Conservation (phyloP, 2,888 invertebrate genomes). For the Hyalella azteca region DNA sequence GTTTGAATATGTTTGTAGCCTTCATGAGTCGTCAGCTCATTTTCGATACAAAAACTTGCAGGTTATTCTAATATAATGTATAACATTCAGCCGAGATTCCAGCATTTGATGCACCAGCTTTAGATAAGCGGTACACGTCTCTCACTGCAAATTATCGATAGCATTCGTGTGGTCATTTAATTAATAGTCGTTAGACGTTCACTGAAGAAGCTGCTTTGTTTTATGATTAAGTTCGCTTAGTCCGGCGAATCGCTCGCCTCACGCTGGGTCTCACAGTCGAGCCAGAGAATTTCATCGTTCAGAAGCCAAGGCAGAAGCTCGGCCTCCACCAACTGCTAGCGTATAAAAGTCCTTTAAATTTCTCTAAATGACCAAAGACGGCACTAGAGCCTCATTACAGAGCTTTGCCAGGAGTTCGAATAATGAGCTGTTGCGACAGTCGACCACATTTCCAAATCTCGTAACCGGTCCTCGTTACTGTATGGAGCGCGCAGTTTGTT, state of each 20-base stretch:
- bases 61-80: too few species aligned
- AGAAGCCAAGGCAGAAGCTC: conserved; percentile 21
- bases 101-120: too few species aligned
- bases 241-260: too few species aligned
- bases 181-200: too few species aligned
- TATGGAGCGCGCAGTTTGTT: not conserved
- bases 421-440: conserved; percentile 26
- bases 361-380: conserved; percentile 28
- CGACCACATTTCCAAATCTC: conserved; percentile 5
- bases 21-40: too few species aligned
- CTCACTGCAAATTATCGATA: too few species aligned
- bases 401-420: conserved; percentile 32
- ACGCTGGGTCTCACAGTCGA: not conserved
- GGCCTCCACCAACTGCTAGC: conserved; percentile 1
- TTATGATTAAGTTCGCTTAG: not conserved
- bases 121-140: too few species aligned
- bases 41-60: too few species aligned
- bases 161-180: too few species aligned
- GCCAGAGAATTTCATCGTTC: not conserved
- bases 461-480: conserved; percentile 14
- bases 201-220: too few species aligned
- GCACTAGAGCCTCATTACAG: conserved; percentile 30
- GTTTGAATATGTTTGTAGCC: too few species aligned
- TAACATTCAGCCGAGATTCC: too few species aligned
- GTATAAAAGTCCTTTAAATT: conserved; percentile 30